Percentiles rank a stretch among this genome's conserved stretches.
These are phyloP conservation scores for Coracias cyanogaster DNA, from an alignment of 2,797 vertebrate species.

Conservation along the genomic window DNA sequence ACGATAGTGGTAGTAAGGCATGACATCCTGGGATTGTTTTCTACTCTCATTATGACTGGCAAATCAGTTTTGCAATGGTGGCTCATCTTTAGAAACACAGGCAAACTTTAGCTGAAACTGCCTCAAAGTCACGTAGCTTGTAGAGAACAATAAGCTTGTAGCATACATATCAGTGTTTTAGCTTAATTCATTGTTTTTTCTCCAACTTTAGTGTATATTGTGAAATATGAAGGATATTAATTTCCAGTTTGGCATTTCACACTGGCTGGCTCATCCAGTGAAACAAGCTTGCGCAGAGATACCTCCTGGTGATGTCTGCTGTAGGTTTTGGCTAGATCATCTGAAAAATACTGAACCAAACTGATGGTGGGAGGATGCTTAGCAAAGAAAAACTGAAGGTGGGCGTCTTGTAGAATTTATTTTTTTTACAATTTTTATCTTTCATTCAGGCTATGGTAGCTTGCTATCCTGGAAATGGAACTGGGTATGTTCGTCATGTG, in stretches of 20 bases:
- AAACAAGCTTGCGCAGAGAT: background rate
- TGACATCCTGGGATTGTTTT: background rate
- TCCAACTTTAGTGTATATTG: background rate
- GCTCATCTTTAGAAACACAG: background rate
- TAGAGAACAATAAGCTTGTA: background rate
- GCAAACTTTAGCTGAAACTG: background rate
- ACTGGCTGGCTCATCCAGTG: background rate
- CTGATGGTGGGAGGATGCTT: background rate
- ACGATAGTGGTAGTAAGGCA: background rate
- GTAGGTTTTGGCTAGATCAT: background rate
- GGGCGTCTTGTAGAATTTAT: background rate
- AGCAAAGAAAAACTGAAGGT: background rate
- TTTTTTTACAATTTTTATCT: background rate
- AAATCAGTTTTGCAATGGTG: slow-evolving; percentile 31
- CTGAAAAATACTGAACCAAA: background rate
- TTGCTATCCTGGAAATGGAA: slow-evolving; percentile 95
- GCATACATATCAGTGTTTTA: background rate
- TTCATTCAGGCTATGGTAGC: slow-evolving; percentile 92
- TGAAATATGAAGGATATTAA: background rate
- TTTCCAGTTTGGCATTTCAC: background rate
- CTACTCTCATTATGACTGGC: slow-evolving; percentile 25
- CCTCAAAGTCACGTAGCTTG: background rate
- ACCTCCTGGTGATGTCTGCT: background rate
- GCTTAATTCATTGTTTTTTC: background rate
- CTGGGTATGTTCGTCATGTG: slow-evolving; percentile 94